phyloP scores from a whole-genome alignment of 2,888 invertebrate genomes.

The Meiosimyza decipiens region DNA sequence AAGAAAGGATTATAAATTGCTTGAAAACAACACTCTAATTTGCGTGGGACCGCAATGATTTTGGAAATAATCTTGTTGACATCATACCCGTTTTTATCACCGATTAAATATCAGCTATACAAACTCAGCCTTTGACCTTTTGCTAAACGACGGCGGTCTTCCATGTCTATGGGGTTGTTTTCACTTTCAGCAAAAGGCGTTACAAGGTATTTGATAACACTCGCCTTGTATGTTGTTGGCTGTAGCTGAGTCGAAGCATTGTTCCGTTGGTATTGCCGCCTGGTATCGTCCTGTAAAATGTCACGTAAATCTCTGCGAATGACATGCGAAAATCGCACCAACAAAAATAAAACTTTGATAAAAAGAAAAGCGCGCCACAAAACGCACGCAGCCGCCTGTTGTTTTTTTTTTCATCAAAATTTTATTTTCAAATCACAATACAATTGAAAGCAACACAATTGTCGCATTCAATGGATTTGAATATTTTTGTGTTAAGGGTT shows the following conservation, averaged over 20 bases:
- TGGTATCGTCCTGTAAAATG: constrained; percentile 24
- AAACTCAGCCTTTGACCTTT: constrained; percentile 5
- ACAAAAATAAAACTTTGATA: neutral
- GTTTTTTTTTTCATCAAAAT: neutral
- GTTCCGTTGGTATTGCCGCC: neutral
- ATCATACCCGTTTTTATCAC: neutral
- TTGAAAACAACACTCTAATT: constrained; percentile 3
- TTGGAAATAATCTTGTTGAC: neutral
- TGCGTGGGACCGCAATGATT: constrained; percentile 28
- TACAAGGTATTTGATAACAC: neutral
- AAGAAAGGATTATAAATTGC: constrained; percentile 2
- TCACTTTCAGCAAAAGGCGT: constrained; percentile 20
- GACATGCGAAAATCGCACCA: constrained; percentile 43
- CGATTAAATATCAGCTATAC: neutral
- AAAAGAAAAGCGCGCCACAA: too few species aligned
- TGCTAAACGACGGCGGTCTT: neutral
- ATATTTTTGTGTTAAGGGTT: constrained; percentile 15
- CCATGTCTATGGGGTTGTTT: neutral
- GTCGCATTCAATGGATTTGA: constrained; percentile 11
- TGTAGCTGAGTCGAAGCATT: too few species aligned
- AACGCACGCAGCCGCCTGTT: constrained; percentile 14
- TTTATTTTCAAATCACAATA: constrained; percentile 15
- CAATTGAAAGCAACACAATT: constrained; percentile 28
- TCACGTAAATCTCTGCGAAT: constrained; percentile 49
- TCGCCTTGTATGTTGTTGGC: neutral